Percentiles rank a stretch among this genome's conserved stretches.
Evolutionary conservation across 2,888 invertebrate genomes (phyloP).

Genomic region (Drosophila mayaguana): DNA sequence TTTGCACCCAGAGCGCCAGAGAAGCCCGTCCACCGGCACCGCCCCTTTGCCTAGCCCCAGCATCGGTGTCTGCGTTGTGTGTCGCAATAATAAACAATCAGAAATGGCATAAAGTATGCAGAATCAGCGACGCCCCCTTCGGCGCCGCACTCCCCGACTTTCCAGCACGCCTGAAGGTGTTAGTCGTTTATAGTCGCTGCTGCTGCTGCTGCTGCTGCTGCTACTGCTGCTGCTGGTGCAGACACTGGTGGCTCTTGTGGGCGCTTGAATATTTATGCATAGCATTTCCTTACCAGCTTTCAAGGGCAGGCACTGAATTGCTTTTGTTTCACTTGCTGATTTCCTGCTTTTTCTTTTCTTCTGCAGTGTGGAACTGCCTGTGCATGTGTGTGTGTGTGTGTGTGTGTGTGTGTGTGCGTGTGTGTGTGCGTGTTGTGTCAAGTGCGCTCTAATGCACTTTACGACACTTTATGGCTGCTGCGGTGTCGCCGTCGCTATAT

Average conservation of each 20-base stretch:
- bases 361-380: slow-evolving; percentile 11
- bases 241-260: slow-evolving; percentile 32
- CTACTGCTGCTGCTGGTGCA: slow-evolving; percentile 4
- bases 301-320: slow-evolving; percentile 36
- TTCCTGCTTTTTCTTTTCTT: slow-evolving; percentile 42
- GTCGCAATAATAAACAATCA: slow-evolving; percentile 82
- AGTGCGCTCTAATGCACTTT: slow-evolving; percentile 79
- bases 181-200: slow-evolving; percentile 47
- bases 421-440: slow-evolving; percentile 46
- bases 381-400: slow-evolving; percentile 5
- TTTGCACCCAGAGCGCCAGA: background rate
- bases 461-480: slow-evolving; percentile 72
- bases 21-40: background rate
- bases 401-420: background rate
- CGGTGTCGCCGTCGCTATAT: slow-evolving; percentile 41
- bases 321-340: slow-evolving; percentile 46
- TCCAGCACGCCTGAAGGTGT: slow-evolving; percentile 48
- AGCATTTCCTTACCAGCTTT: slow-evolving; percentile 46
- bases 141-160: background rate
- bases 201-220: background rate
- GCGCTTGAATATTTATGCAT: slow-evolving; percentile 73
- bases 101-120: slow-evolving; percentile 74
- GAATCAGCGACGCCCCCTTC: slow-evolving; percentile 47
- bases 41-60: background rate
- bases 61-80: slow-evolving; percentile 13